Base-by-base conservation (phyloP, 64 coral and sea anemone species). In the Trachythela sp. region DNA sequence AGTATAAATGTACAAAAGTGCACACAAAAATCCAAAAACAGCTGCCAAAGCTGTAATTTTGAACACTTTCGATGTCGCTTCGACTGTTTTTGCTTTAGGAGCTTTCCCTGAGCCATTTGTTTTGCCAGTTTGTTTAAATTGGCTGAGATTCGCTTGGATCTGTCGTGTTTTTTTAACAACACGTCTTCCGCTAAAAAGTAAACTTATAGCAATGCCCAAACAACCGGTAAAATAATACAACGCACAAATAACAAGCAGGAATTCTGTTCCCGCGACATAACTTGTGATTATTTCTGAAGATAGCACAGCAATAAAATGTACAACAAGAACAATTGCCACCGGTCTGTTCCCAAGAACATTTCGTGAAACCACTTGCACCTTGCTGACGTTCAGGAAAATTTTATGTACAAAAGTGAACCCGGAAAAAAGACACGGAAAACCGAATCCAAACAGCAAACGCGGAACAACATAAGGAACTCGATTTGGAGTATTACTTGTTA, bases 191-290 rank as follows among this genome's bases (percentile, higher is more conserved):
- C 75, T 80, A 30, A 37, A 80, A 18, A 80, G 75, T 37, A 80
- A 80, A 36, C 75, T 80, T 0, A 1, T 35, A 9, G 75, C 31
- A 29, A 80, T 39, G 1, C 33, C 37, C 37, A 80, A 15, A 39
- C 75, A 80, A 39, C 75, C 75, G 30, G 37, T 80, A 36, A 35
- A 80, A 36, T 80, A 80, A 36, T 80, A 80, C 2, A 80, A 34
- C 8, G 75, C 75, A 80, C 75, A 80, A 80, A 80, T 80, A 36
- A 80, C 37, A 9, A 80, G 75, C 37, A 80, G 30, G 20, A 80
- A 80, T 36, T 80, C 2, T 36, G 33, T 35, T 10, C 75, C 75
- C 13, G 15, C 0, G 0, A 80, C 75, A 36, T 80, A 80, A 80
- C 33, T 80, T 36, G 75, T 80, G 0, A 80, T 10, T 8, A 80